A percentile compares a stretch with the other conserved stretches of the same genome.
phyloP scores from a whole-genome alignment of 2,113 vertebrate genomes.

The Toxotes chatareus region DNA sequence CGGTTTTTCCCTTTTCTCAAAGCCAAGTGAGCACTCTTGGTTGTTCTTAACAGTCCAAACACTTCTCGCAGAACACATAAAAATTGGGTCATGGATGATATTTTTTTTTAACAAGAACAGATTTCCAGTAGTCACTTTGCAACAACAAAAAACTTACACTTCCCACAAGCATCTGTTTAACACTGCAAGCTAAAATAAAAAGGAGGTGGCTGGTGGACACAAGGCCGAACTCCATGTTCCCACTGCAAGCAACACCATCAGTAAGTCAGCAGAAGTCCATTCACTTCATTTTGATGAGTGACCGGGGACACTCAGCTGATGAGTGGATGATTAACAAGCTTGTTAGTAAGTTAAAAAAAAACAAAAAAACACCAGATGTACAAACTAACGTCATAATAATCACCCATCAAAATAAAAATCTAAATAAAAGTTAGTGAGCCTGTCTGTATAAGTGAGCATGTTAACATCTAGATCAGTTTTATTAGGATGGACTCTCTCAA shows the following conservation, averaged over 20 bases:
- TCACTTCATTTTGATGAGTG: conserved; percentile 32
- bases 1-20: background rate
- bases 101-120: background rate
- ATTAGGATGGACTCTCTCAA: too few relatives aligned
- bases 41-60: conserved; percentile 1
- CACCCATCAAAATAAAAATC: background rate
- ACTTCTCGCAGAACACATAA: background rate
- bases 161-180: conserved; percentile 57
- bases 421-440: too few relatives aligned
- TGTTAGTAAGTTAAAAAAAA: background rate
- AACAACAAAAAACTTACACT: conserved; percentile 25
- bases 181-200: conserved; percentile 16
- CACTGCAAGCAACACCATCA: conserved; percentile 51
- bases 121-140: conserved; percentile 33
- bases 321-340: conserved; percentile 17
- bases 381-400: background rate
- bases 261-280: conserved; percentile 35
- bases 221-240: conserved; percentile 7
- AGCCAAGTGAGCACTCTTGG: background rate
- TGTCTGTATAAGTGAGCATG: too few relatives aligned
- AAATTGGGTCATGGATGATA: conserved; percentile 3
- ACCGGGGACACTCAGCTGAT: conserved; percentile 16
- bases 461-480: too few relatives aligned
- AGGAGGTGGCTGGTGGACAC: conserved; percentile 9
- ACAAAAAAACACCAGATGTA: background rate